Evolutionary conservation across 2,797 vertebrate species (phyloP).

Genomic region (Gymnopithys bicolor): DNA sequence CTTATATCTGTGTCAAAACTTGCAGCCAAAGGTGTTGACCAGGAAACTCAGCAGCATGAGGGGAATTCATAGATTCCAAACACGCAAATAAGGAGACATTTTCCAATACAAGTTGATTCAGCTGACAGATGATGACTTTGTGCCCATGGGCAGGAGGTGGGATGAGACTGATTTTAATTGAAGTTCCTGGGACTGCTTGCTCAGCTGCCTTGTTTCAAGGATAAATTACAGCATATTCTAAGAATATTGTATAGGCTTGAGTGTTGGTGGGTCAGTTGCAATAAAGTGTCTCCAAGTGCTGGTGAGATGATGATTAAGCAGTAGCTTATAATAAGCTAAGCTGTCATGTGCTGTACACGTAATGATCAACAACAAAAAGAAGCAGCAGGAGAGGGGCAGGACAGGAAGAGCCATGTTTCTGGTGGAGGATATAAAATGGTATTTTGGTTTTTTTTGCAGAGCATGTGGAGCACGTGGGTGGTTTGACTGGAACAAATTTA

Average conservation of each 20-base stretch:
- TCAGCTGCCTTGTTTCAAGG: background rate
- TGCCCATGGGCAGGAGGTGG: background rate
- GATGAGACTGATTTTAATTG: background rate
- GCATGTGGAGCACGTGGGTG: conserved; percentile 36
- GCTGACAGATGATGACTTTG: background rate
- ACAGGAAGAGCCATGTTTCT: conserved; percentile 20
- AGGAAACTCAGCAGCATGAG: background rate
- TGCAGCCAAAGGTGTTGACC: background rate
- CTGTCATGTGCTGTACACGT: fast-evolving
- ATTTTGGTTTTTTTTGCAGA: background rate
- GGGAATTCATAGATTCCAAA: background rate
- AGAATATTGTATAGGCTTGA: background rate
- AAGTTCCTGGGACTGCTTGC: background rate
- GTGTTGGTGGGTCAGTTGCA: background rate
- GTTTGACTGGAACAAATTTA: background rate
- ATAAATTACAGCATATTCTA: background rate
- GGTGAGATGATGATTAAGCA: background rate
- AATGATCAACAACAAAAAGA: background rate
- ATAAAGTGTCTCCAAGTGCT: background rate
- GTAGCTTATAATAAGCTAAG: background rate
- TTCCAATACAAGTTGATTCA: background rate
- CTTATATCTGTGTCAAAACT: background rate
- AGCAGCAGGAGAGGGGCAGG: background rate
- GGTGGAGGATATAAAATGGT: background rate
- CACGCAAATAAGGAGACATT: background rate